Evolutionary conservation across 2,888 invertebrate species (phyloP).

Genomic region (Papilio gigon): DNA sequence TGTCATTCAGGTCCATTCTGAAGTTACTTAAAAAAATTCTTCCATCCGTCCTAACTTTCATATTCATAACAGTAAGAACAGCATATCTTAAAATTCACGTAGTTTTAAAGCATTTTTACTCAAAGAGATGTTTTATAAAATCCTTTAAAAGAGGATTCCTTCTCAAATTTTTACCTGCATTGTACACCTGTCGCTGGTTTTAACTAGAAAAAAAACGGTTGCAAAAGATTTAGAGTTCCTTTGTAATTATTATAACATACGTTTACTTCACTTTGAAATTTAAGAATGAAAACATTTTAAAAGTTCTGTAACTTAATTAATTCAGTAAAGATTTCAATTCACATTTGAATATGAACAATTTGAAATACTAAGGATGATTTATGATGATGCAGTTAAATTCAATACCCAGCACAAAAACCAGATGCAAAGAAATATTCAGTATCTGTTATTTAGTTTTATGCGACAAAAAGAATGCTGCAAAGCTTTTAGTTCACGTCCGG

Average conservation of each 20-base stretch:
- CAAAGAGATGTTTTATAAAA: slow-evolving; percentile 3
- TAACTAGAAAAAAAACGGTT: slow-evolving; percentile 19
- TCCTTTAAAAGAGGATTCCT: slow-evolving; percentile 4
- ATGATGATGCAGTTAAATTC: too few species aligned
- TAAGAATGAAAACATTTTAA: background rate
- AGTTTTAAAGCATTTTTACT: background rate
- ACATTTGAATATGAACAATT: too few species aligned
- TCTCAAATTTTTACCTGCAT: slow-evolving; percentile 67
- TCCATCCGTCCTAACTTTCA: too few species aligned
- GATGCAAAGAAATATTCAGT: slow-evolving; percentile 33
- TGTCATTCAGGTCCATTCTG: too few species aligned
- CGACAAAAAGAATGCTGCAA: slow-evolving; percentile 23
- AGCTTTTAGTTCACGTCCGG: slow-evolving; percentile 30
- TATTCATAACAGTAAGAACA: background rate
- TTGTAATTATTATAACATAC: slow-evolving; percentile 3
- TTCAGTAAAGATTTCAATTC: too few species aligned
- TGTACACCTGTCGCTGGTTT: slow-evolving; percentile 72
- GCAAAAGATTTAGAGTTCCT: slow-evolving; percentile 24
- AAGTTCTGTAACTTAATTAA: background rate
- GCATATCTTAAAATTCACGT: background rate
- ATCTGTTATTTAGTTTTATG: slow-evolving; percentile 20
- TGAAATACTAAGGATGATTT: too few species aligned
- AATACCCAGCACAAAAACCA: background rate
- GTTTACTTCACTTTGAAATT: background rate
- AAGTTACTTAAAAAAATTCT: too few species aligned